Conservation (phyloP, 2,113 vertebrate genomes). For the Dryoscopus gambensis region DNA sequence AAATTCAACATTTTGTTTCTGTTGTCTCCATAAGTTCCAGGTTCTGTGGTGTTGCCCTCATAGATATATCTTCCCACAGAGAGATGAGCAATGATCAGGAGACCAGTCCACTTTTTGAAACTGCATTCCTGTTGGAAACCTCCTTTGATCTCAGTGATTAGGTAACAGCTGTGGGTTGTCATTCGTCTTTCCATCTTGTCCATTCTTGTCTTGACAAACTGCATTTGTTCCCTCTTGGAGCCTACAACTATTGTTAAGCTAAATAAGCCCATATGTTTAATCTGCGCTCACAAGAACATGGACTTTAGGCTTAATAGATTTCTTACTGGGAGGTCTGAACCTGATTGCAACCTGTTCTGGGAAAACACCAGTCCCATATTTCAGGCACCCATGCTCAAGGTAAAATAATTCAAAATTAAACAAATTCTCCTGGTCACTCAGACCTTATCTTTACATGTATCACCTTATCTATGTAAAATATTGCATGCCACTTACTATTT, state of each 20-base stretch:
- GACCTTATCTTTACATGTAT: background rate
- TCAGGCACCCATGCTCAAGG: background rate
- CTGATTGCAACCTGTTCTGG: background rate
- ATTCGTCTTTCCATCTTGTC: background rate
- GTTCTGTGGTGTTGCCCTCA: accelerated
- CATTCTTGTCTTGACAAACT: background rate
- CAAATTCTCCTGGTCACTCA: background rate
- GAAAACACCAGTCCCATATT: background rate
- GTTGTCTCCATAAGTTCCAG: background rate
- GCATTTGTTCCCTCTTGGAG: background rate
- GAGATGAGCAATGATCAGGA: background rate
- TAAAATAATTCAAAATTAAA: background rate
- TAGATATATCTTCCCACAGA: background rate
- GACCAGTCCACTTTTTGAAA: background rate
- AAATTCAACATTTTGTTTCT: background rate
- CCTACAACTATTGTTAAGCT: background rate
- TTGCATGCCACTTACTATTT: background rate
- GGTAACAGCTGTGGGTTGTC: background rate
- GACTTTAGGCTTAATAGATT: background rate
- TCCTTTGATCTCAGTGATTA: background rate
- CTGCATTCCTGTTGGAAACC: background rate
- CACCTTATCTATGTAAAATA: background rate
- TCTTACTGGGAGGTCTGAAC: background rate
- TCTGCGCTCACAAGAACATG: background rate
- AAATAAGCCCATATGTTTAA: background rate